Conservation (phyloP, 2,797 vertebrate species). For the Helostoma temminkii region DNA sequence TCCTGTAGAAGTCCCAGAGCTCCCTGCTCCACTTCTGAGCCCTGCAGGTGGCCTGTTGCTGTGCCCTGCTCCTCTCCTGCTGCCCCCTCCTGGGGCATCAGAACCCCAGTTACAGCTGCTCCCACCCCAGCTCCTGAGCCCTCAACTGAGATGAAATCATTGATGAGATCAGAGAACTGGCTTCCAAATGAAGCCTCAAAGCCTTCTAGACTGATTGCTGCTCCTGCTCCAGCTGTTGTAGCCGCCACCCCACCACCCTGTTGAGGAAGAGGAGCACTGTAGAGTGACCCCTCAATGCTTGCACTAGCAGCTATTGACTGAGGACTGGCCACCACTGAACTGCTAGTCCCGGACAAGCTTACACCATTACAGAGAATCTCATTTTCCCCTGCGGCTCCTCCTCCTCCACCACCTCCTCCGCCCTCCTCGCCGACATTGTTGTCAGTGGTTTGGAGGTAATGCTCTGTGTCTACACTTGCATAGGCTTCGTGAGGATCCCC, state of each 20-base stretch:
- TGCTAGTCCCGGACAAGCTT: conserved; percentile 68
- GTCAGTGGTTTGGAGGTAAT: conserved; percentile 88
- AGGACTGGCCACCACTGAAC: conserved; percentile 75
- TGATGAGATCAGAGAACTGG: conserved; percentile 99
- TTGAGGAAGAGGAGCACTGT: conserved; percentile 89
- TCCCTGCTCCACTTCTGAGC: conserved; percentile 91
- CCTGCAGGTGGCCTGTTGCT: conserved; percentile 89
- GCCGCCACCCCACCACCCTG: conserved; percentile 77
- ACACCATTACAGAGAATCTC: conserved; percentile 83
- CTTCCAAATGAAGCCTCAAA: conserved; percentile 99
- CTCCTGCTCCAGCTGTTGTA: conserved; percentile 62
- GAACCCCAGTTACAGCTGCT: conserved; percentile 78
- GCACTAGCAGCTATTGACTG: conserved; percentile 90
- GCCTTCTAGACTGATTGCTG: conserved; percentile 93
- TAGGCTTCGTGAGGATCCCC: conserved; percentile 90
- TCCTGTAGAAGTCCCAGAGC: conserved; percentile 93
- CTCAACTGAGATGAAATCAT: conserved; percentile 98
- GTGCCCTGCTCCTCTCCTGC: conserved; percentile 87
- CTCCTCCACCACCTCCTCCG: conserved; percentile 47
- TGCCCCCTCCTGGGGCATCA: conserved; percentile 87
- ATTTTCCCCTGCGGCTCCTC: conserved; percentile 66
- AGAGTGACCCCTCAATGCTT: conserved; percentile 92
- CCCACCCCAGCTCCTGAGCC: conserved; percentile 84
- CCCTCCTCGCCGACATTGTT: conserved; percentile 67
- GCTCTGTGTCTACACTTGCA: conserved; percentile 84